Evolutionary conservation across 2,113 vertebrate species (phyloP), one percentile per base, ranked within the genome.

Genomic region (Verasper variegatus): DNA sequence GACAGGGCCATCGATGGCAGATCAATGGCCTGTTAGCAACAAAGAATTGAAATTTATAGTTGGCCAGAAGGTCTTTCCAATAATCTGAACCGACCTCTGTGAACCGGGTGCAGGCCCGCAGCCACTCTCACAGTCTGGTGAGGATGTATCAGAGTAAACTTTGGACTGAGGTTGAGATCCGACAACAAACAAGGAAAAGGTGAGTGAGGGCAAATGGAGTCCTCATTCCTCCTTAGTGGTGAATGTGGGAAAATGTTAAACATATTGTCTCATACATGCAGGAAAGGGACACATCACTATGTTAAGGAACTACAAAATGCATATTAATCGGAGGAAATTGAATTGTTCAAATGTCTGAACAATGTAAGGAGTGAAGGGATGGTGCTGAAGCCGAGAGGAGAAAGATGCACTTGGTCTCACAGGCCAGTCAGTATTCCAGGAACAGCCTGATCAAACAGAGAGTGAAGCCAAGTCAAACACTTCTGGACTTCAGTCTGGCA

Each of bases 401-500:
- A 65, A 67, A 51, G 82, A 85, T 76, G 59, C 62, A 74, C 85
- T 83, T 76, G 84, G 75, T 76, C 84, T 80, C n/a, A 86, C 74
- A 80, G 83, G 76, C 89, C 83, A 85, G 78, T 84, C 71, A 83
- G 85, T 92, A 90, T 90, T 88, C 84, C 81, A 83, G 83, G 84
- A 94, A 87, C 86, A 90, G 81, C 90, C 85, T 92, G 89, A 93
- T 93, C 86, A 92, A 94, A 93, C 90, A 94, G 60, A 87, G 72
- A 80, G 42, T 3, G 17, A 68, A 84, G 90, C 91, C 93, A 93
- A 94, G 82, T 31, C 85, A 94, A 94, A 94, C 90, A 92, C 80
- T 71, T 86, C 88, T 88, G 87, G 86, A 92, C 87, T 88, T 92
- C 54, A 89, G 73, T 89, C 88, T 86, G 84, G 49, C 80, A 86